Conservation (phyloP, 2,113 vertebrate genomes). For the Nyctereutes procyonoides region DNA sequence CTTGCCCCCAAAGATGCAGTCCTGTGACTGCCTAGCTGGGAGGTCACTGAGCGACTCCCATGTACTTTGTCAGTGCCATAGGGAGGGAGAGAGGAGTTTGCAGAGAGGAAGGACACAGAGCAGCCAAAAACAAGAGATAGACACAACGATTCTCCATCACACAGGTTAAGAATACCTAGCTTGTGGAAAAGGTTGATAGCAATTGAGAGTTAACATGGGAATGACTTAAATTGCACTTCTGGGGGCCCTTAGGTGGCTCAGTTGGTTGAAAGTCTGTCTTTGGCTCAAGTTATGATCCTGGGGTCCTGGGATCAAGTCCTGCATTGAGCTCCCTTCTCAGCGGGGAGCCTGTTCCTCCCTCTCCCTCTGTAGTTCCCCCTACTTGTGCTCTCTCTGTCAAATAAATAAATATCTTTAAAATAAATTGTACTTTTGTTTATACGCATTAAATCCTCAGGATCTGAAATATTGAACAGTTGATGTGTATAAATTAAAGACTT, state of each 20-base stretch:
- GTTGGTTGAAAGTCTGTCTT: no score
- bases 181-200: background rate
- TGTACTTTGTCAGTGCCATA: background rate
- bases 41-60: background rate
- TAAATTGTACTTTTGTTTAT: background rate
- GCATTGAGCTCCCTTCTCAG: no score
- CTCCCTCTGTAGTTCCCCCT: no score
- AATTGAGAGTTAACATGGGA: background rate
- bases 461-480: background rate
- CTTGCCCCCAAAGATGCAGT: rapidly evolving
- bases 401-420: no score
- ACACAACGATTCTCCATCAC: background rate
- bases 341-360: no score
- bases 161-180: background rate
- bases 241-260: no score
- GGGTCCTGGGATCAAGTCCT: no score
- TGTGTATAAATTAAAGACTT: background rate
- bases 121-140: background rate
- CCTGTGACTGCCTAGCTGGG: no score
- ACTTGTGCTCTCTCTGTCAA: no score
- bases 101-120: background rate
- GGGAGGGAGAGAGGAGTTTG: rapidly evolving
- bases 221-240: background rate
- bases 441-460: background rate
- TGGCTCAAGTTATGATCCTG: no score